A percentile compares a stretch with the other conserved stretches of the same genome.
These are phyloP conservation scores for Aegypius monachus DNA, from an alignment of 2,113 vertebrate species.

Conservation along the genomic window DNA sequence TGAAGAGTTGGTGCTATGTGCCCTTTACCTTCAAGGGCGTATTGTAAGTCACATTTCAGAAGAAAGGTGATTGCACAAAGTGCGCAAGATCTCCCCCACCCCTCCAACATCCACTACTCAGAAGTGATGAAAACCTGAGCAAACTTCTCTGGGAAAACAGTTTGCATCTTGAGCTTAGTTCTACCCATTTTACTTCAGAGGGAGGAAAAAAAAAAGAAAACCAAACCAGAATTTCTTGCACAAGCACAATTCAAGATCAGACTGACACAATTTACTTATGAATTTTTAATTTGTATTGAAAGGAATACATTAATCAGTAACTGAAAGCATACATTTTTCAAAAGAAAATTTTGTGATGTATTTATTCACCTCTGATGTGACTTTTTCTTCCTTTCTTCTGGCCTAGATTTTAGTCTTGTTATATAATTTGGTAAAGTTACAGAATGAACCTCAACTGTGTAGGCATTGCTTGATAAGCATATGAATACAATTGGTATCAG, in stretches of 20 bases:
- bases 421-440: background rate
- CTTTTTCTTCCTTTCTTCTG: background rate
- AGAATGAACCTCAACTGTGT: background rate
- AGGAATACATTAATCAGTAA: background rate
- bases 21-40: background rate
- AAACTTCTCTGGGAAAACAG: background rate
- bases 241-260: background rate
- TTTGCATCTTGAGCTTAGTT: background rate
- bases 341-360: background rate
- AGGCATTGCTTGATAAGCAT: background rate
- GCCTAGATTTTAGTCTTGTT: background rate
- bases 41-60: background rate
- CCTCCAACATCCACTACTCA: background rate
- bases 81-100: background rate
- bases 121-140: background rate
- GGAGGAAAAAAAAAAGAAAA: fast-evolving
- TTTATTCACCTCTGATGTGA: background rate
- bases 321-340: background rate
- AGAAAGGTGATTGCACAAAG: background rate
- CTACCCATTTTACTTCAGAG: background rate
- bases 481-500: background rate
- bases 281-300: background rate
- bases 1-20: background rate
- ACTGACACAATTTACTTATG: background rate
- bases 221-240: background rate